These are phyloP conservation scores for Melangyna quadrimaculata DNA, from an alignment of 2,888 invertebrate genomes.

Conservation along the genomic window DNA sequence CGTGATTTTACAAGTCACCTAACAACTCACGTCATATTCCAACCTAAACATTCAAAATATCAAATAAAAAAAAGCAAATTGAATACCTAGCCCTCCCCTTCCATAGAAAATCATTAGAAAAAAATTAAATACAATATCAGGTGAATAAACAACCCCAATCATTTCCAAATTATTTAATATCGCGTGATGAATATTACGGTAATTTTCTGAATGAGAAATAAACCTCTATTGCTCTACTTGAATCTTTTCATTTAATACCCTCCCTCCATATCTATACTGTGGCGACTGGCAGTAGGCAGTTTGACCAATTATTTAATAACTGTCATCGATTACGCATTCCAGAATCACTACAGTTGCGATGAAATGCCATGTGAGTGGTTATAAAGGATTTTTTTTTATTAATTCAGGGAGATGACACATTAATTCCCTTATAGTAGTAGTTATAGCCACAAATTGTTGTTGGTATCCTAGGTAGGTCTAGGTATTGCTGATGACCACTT, in stretches of 20 bases:
- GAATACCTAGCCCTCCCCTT: not conserved
- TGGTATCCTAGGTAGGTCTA: not conserved
- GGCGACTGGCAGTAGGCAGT: not conserved
- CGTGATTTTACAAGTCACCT: not conserved
- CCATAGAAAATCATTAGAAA: not conserved
- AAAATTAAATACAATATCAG: conserved; percentile 40
- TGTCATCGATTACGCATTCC: conserved; percentile 71
- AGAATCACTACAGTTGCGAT: conserved; percentile 59
- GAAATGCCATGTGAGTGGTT: conserved; percentile 59
- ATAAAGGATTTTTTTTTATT: conserved; percentile 25
- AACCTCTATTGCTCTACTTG: conserved; percentile 33
- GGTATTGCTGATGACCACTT: not conserved
- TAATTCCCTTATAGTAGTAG: conserved; percentile 17
- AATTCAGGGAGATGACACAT: conserved; percentile 44
- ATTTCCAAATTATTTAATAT: conserved; percentile 63
- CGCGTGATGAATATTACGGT: conserved; percentile 68
- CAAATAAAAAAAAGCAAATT: conserved; percentile 20
- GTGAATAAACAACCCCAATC: conserved; percentile 59
- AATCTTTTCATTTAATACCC: conserved; percentile 8
- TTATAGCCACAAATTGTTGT: conserved; percentile 19
- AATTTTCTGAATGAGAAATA: conserved; percentile 61
- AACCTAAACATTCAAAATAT: conserved; percentile 4
- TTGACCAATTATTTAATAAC: conserved; percentile 69
- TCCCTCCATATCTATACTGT: not conserved
- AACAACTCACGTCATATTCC: not conserved